These are phyloP conservation scores for Ophiodon elongatus DNA, from an alignment of 2,113 vertebrate genomes.

Conservation along the genomic window DNA sequence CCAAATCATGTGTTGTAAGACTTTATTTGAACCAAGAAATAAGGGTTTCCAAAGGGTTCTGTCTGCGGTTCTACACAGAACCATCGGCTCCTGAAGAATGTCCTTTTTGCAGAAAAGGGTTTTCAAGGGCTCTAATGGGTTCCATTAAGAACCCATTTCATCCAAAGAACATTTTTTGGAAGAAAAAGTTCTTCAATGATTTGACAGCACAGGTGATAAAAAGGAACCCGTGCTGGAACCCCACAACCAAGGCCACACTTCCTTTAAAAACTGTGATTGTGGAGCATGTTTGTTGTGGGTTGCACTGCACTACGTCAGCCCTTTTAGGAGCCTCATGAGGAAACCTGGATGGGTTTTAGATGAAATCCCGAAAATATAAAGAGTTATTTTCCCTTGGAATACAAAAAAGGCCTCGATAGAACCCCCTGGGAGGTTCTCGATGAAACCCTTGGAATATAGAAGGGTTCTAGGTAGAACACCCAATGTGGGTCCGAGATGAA, in stretches of 20 bases:
- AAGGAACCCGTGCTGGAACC: no score
- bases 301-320: neutral
- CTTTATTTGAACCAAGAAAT: slow-evolving; percentile 5
- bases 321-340: neutral
- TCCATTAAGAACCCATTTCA: neutral
- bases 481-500: no score
- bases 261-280: neutral
- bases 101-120: no score
- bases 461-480: no score
- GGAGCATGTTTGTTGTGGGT: neutral
- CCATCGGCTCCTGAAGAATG: neutral
- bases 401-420: no score
- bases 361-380: neutral
- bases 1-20: slow-evolving; percentile 7
- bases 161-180: neutral
- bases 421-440: no score
- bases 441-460: no score
- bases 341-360: neutral
- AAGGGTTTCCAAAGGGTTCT: neutral
- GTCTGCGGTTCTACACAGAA: neutral
- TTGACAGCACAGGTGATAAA: neutral
- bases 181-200: neutral
- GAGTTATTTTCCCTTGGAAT: no score
- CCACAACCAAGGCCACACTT: no score
- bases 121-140: neutral